Evolutionary conservation across 2,113 vertebrate genomes (phyloP), one percentile per base, ranked within the genome.

Genomic region (Salvator merianae): DNA sequence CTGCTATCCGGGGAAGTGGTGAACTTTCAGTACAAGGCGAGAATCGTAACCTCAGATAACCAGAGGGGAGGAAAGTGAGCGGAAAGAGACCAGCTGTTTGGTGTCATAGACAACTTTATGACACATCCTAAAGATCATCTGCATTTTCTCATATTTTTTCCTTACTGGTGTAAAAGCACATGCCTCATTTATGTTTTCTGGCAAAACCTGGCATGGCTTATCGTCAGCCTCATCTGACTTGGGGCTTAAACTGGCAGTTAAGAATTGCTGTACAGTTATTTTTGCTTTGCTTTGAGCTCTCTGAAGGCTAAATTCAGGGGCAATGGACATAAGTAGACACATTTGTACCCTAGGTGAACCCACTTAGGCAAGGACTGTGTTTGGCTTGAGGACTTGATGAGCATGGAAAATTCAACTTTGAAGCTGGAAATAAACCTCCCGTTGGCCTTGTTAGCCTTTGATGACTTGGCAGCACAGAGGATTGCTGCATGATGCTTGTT

Each of bases 371-470:
- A 83, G 65, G n/a, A 59, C 65, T 70, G 79, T 13, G 32, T 77
- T 82, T 77, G 65, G 77, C 83, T 73, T 47, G 40, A 72, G 70
- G 38, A 78, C n/a, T 77, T 71, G 32, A 77, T 82, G 79, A 82
- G 65, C 50, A 62, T 77, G 85, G 79, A 86, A 78, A 82, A 38
- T 9, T 32, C 28, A 86, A 47, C 38, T 82, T 63, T 78, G 65
- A 50, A 65, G n/a, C 30, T 72, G 40, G 53, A 82, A 65, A 86
- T 47, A 65, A 10, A 84, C 24, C 75, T 72, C 34, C 68, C 34
- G 55, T 79, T 79, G 63, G 40, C 68, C 66, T 63, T 16, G n/a
- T 78, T 82, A 72, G 85, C 80, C 68, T 86, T 77, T 78, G 53
- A 76, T 63, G 68, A 62, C 50, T 69, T 73, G 65, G 62, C 70